These are phyloP conservation scores for Xylophagus ater DNA, from an alignment of 2,888 invertebrate species.

Conservation along the genomic window DNA sequence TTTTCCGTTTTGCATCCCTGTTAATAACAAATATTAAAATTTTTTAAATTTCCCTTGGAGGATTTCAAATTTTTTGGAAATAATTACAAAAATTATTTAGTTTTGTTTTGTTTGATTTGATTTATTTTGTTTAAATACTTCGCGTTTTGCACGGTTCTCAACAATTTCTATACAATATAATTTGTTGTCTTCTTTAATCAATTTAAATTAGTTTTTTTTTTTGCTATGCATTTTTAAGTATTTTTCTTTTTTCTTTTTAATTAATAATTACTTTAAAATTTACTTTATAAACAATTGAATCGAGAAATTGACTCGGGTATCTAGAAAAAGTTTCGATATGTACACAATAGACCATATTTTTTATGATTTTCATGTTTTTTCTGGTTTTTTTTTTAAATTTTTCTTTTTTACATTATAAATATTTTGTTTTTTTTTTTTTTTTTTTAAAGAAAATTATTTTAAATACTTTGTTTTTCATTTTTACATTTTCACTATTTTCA, in stretches of 20 bases:
- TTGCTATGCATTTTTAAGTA: background rate
- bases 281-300: slow-evolving; percentile 16
- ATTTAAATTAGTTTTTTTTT: slow-evolving; percentile 1
- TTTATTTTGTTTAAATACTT: too few species aligned
- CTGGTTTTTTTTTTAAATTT: background rate
- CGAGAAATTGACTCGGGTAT: slow-evolving; percentile 16
- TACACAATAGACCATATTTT: slow-evolving; percentile 9
- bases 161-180: background rate
- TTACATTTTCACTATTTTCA: too few species aligned
- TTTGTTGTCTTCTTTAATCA: background rate
- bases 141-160: too few species aligned
- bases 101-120: too few species aligned
- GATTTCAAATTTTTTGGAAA: too few species aligned
- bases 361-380: background rate
- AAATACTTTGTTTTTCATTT: background rate
- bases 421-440: background rate
- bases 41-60: too few species aligned
- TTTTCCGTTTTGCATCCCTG: too few species aligned
- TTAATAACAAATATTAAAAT: too few species aligned
- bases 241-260: background rate
- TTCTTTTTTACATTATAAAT: background rate
- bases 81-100: too few species aligned
- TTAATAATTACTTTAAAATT: too few species aligned
- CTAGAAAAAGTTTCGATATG: slow-evolving; percentile 16
- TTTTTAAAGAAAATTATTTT: background rate